Conservation (phyloP, 1,140 invertebrate species). For the Araneus ventricosus region DNA sequence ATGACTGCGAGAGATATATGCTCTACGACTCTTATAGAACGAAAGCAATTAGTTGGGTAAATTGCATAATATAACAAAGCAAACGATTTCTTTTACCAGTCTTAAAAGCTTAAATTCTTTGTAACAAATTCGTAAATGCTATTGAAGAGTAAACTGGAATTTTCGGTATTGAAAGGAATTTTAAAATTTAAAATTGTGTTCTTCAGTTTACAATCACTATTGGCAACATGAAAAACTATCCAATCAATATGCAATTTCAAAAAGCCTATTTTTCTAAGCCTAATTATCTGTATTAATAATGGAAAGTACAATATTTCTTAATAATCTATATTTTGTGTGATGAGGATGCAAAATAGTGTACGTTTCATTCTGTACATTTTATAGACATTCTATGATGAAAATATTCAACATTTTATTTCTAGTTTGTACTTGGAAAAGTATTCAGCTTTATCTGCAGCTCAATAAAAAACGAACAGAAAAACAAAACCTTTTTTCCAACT, state of each 20-base stretch:
- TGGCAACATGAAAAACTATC: slow-evolving; percentile 10
- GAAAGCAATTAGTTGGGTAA: too few relatives aligned
- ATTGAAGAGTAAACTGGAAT: too few relatives aligned
- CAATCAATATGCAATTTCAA: slow-evolving; percentile 14
- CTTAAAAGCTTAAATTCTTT: too few relatives aligned
- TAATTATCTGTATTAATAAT: not conserved
- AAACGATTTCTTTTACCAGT: too few relatives aligned
- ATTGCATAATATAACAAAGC: too few relatives aligned
- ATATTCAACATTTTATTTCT: slow-evolving; percentile 35
- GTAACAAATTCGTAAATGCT: too few relatives aligned
- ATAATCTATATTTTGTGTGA: slow-evolving; percentile 37
- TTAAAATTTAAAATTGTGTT: not conserved
- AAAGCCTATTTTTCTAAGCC: slow-evolving; percentile 12
- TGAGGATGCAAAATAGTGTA: slow-evolving; percentile 40
- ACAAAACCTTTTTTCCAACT: not conserved
- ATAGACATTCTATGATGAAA: not conserved
- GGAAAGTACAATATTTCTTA: not conserved
- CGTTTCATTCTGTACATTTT: slow-evolving; percentile 28
- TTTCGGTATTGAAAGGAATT: not conserved
- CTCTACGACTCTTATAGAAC: too few relatives aligned
- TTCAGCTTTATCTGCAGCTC: not conserved
- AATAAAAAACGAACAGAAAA: not conserved
- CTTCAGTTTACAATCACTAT: not conserved
- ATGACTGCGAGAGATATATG: too few relatives aligned
- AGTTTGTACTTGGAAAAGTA: slow-evolving; percentile 35